phyloP scores from a whole-genome alignment of 2,113 vertebrate genomes.

The Malurus alboscapulatus region DNA sequence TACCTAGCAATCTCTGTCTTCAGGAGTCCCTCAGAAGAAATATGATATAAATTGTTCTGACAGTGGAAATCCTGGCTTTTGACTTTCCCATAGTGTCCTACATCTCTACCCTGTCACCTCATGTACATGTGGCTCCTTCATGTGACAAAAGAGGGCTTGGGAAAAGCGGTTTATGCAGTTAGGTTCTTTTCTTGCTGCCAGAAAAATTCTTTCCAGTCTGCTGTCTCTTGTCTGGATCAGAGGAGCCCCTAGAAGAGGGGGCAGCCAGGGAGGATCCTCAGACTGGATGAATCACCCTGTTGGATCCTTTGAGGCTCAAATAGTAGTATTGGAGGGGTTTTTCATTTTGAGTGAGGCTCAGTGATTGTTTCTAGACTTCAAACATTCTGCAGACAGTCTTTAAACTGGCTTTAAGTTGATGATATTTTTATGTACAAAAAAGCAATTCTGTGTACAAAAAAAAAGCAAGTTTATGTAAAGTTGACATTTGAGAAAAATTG shows the following conservation, averaged over 20 bases:
- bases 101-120: background rate
- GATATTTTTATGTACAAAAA: conserved; percentile 14
- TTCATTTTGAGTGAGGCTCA: background rate
- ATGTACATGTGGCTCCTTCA: background rate
- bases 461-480: background rate
- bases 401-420: background rate
- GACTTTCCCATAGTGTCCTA: background rate
- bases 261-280: conserved; percentile 3
- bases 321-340: background rate
- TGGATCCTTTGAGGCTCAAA: background rate
- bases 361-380: background rate
- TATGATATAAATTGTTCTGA: background rate
- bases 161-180: background rate
- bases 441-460: background rate
- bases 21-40: background rate
- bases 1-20: background rate
- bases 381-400: background rate
- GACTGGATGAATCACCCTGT: conserved; percentile 3
- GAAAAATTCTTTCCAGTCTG: conserved; percentile 34
- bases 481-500: conserved; percentile 1
- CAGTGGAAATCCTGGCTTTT: background rate
- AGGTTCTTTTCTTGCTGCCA: conserved; percentile 1
- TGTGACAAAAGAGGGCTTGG: conserved; percentile 8
- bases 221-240: conserved; percentile 13
- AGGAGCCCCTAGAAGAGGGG: background rate